Evolutionary conservation across 2,888 invertebrate genomes (phyloP), one percentile per base, ranked within the genome.

Genomic region (Sesamia inferens): DNA sequence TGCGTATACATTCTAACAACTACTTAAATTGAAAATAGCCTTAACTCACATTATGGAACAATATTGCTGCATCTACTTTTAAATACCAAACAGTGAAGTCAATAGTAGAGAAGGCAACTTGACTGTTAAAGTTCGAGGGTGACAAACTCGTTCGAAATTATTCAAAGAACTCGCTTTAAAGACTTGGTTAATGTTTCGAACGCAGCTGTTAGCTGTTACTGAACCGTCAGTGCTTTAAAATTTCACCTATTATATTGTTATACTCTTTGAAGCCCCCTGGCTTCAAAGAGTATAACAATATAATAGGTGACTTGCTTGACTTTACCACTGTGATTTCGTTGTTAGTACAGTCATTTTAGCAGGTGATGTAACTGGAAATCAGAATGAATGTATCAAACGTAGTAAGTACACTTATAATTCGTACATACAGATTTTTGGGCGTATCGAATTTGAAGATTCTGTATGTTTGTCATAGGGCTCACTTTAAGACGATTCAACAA

Each of bases 61-160:
- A 11, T n/a, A 51, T 14, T 8, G 76, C 22, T 74, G 61, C 10
- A 24, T 0, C 7, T 11, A 47, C 55, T 55, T 39, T 16, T n/a
- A 42, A 67, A 67, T 39, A 62, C 13, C 2, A 31, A 57, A 64
- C n/a, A 24, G n/a, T n/a, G 51, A 54, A 63, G 65, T 71, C 39
- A 62, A 24, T 24, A 31, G 48, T 65, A 42, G 47, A 57, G 31
- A 71, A 65, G 70, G 44, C 47, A 70, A 71, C 79, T 79, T 62
- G 54, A 44, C 44, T 65, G 39, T 59, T 44, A 39, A 82, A 84
- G 54, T 70, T 81, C 48, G 63, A 78, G 58, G 63, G 57, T 81
- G 82, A 81, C 74, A 76, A 62, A 39, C 65, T 71, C 73, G 64
- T 82, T 71, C 48, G 64, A 59, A 81, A 82, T 86, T 74, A 74